Evolutionary conservation across 2,888 invertebrate species (phyloP).

Genomic region (Tipula confusa): DNA sequence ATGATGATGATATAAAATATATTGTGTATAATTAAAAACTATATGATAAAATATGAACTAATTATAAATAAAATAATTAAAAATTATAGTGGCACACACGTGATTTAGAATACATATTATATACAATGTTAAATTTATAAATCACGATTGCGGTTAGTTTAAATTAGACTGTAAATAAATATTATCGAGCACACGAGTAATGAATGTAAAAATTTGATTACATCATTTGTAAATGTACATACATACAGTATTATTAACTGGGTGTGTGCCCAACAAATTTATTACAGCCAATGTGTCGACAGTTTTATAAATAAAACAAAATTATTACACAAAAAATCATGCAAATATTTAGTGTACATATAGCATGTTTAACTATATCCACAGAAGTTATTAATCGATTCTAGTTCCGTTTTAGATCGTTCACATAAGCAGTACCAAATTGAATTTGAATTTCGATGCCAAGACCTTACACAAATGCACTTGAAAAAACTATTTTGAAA

Average conservation of each 20-base stretch:
- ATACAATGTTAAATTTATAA: background rate
- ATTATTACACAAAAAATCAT: background rate
- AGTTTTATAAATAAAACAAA: background rate
- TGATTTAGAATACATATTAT: too few species aligned
- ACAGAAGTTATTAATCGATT: too few species aligned
- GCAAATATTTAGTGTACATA: background rate
- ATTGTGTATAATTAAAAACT: too few species aligned
- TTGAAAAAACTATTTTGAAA: background rate
- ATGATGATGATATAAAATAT: too few species aligned
- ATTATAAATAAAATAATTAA: too few species aligned
- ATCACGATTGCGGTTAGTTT: too few species aligned
- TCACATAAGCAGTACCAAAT: background rate
- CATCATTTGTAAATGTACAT: background rate
- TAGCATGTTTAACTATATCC: too few species aligned
- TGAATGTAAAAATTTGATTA: background rate
- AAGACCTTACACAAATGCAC: background rate
- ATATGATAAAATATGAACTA: too few species aligned
- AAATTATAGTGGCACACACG: too few species aligned
- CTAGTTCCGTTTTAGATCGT: background rate
- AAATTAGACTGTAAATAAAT: background rate
- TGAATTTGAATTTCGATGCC: background rate
- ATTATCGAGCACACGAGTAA: background rate
- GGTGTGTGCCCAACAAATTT: background rate
- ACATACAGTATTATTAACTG: background rate
- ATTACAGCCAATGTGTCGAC: background rate